A percentile compares a stretch with the other conserved stretches of the same genome.
Evolutionary conservation across 2,888 invertebrate species (phyloP).

Genomic region (Lamellibrachia columna): DNA sequence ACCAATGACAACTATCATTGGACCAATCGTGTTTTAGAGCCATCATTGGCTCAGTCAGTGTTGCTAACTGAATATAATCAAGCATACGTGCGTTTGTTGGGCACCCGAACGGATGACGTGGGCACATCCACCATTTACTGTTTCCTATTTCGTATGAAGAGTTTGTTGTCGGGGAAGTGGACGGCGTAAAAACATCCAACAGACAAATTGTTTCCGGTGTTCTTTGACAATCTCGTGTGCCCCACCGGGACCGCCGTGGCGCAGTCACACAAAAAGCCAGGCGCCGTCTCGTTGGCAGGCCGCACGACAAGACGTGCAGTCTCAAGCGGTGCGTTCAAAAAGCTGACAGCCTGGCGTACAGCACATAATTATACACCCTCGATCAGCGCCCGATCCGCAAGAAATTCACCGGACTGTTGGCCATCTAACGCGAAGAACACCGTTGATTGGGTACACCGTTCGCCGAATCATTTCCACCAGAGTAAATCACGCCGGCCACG

Average conservation of each 20-base stretch:
- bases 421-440: background rate
- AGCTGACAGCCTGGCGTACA: background rate
- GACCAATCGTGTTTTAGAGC: no score
- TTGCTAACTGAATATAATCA: no score
- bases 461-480: background rate
- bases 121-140: background rate
- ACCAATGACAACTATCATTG: no score
- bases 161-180: background rate
- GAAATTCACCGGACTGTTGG: background rate
- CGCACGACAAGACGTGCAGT: background rate
- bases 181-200: background rate
- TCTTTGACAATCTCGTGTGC: background rate
- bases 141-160: background rate
- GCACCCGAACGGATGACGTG: background rate
- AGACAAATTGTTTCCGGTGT: background rate
- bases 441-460: background rate
- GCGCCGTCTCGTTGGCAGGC: background rate
- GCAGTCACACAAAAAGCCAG: background rate
- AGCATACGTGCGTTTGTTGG: background rate
- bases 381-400: background rate
- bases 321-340: background rate
- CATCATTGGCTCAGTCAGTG: no score
- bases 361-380: background rate
- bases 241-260: background rate
- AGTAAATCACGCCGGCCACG: background rate